These are phyloP conservation scores for Galleria mellonella DNA, from an alignment of 1,140 invertebrate genomes.

Conservation along the genomic window DNA sequence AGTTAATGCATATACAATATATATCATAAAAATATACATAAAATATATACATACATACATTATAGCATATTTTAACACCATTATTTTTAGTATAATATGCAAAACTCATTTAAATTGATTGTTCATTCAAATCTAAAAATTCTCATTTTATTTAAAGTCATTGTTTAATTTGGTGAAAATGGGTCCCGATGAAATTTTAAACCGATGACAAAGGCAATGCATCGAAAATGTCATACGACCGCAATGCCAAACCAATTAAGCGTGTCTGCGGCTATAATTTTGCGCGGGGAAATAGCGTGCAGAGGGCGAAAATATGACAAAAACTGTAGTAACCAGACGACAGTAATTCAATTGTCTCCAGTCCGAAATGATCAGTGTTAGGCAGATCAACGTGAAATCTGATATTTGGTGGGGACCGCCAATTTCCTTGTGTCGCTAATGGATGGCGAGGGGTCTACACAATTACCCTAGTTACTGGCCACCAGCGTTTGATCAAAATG, in stretches of 20 bases:
- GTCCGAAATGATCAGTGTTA: conserved; percentile 63
- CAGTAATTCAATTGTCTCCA: conserved; percentile 65
- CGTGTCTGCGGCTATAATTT: conserved; percentile 63
- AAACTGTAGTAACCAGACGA: conserved; percentile 63
- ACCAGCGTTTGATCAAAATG: no score
- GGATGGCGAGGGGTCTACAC: conserved; percentile 26
- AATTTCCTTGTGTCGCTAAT: conserved; percentile 56
- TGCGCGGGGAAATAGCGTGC: conserved; percentile 14
- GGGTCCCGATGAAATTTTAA: conserved; percentile 37
- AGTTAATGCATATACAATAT: no score
- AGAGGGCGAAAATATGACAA: conserved; percentile 52
- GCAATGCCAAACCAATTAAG: conserved; percentile 67
- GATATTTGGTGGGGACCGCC: conserved; percentile 62
- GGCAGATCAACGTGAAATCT: conserved; percentile 65
- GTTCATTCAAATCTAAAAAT: conserved; percentile 12
- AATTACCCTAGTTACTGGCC: neutral
- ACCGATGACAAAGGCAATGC: conserved; percentile 64
- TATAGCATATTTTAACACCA: no score
- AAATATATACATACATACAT: no score
- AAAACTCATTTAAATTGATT: conserved; percentile 1
- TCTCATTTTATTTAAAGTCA: conserved; percentile 27
- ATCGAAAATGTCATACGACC: conserved; percentile 64
- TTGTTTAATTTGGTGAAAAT: conserved; percentile 50
- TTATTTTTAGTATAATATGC: no score
- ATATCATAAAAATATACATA: no score